Conservation (phyloP, 2,113 vertebrate species). For the Sinocyclocheilus maitianheensis region DNA sequence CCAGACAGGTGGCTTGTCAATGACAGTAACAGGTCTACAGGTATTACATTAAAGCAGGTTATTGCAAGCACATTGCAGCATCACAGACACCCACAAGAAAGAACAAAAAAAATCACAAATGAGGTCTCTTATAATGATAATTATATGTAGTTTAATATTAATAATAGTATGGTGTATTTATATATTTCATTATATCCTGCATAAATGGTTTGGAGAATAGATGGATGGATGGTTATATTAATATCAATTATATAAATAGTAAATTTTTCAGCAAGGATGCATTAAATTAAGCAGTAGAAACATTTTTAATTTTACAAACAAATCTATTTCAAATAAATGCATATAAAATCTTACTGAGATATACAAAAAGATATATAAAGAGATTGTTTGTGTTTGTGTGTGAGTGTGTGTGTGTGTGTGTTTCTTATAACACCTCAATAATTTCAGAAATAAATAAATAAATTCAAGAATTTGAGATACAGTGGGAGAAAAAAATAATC, state of each 20-base stretch:
- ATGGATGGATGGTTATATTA: neutral
- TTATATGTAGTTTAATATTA: neutral
- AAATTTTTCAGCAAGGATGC: neutral
- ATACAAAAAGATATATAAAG: too few species aligned
- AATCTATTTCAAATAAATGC: too few species aligned
- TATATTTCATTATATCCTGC: too few species aligned
- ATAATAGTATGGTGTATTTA: neutral
- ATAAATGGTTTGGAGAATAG: neutral
- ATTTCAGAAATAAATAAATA: too few species aligned
- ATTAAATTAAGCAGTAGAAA: neutral
- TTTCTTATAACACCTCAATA: too few species aligned
- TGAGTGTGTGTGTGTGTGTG: too few species aligned
- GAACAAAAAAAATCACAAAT: neutral
- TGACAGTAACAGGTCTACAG: slow-evolving; percentile 60
- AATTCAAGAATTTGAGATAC: too few species aligned
- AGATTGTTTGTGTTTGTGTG: too few species aligned
- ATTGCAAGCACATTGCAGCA: slow-evolving; percentile 61
- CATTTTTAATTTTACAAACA: too few species aligned
- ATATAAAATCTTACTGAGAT: too few species aligned
- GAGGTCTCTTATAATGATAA: neutral
- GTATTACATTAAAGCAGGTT: slow-evolving; percentile 52
- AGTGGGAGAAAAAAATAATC: too few species aligned
- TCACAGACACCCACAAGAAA: slow-evolving; percentile 65
- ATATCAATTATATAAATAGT: neutral
- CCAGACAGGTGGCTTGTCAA: slow-evolving; percentile 47